Percentiles rank a stretch among this genome's conserved stretches.
Evolutionary conservation across 2,113 vertebrate species (phyloP).

Genomic region (Entomyzon cyanotis): DNA sequence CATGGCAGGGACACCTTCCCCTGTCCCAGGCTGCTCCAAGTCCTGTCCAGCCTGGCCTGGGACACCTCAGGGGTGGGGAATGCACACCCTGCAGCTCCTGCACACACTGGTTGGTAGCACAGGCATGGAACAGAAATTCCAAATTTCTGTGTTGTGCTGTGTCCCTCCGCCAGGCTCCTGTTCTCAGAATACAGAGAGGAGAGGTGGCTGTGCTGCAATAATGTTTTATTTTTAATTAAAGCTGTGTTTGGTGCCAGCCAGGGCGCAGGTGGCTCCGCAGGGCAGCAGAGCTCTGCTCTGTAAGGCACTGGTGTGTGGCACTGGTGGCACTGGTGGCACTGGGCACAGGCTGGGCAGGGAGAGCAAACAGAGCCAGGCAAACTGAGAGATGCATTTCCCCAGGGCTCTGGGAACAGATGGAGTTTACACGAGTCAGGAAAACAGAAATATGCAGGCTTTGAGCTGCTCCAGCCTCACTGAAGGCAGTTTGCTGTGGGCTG

Average conservation of each 20-base stretch:
- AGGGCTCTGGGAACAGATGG: conserved; percentile 8
- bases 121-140: accelerated
- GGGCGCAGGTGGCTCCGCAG: background rate
- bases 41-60: background rate
- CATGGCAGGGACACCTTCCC: background rate
- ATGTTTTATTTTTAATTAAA: background rate
- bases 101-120: accelerated
- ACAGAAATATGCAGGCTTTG: background rate
- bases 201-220: background rate
- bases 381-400: background rate
- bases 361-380: background rate
- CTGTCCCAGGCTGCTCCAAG: background rate
- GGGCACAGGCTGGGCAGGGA: background rate
- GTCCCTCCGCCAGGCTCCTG: background rate
- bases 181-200: background rate
- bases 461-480: background rate
- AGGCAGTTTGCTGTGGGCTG: background rate
- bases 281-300: background rate
- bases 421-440: background rate
- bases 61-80: background rate
- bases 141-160: background rate
- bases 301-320: background rate
- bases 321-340: background rate
- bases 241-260: background rate
- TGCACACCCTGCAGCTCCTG: background rate